phyloP scores from a whole-genome alignment of 2,888 invertebrate genomes.

The Esperia sulphurella region DNA sequence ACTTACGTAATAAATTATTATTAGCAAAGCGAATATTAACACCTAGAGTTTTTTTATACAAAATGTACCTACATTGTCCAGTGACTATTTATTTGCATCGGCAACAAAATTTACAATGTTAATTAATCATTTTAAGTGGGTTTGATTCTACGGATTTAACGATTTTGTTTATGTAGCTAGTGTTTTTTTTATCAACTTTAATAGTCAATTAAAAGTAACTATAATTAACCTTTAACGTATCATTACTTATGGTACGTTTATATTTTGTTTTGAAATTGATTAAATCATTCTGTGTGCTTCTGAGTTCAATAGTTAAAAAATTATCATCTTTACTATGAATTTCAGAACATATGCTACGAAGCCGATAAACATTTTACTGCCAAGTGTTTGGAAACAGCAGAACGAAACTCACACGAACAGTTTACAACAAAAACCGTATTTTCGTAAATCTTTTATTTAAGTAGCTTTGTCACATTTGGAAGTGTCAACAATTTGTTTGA shows the following conservation, averaged over 20 bases:
- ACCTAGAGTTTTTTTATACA: too few relatives aligned
- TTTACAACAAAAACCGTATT: constrained; percentile 6
- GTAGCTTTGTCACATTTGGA: constrained; percentile 35
- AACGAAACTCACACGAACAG: constrained; percentile 2
- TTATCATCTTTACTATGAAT: too few relatives aligned
- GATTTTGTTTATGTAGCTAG: not conserved
- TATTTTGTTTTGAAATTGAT: too few relatives aligned
- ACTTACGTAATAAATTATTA: not conserved
- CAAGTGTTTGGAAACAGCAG: not conserved
- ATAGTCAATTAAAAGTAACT: not conserved
- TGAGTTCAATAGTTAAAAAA: too few relatives aligned
- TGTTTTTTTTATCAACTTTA: not conserved
- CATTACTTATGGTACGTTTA: too few relatives aligned
- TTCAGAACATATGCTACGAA: too few relatives aligned
- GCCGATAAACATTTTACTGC: too few relatives aligned
- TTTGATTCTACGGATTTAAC: not conserved
- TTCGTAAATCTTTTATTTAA: constrained; percentile 33
- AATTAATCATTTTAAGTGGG: not conserved
- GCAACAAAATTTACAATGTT: not conserved
- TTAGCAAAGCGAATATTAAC: not conserved
- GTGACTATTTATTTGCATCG: not conserved
- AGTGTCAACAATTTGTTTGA: constrained; percentile 56
- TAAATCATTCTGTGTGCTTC: too few relatives aligned
- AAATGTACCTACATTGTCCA: not conserved
- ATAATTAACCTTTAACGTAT: not conserved